Base-by-base conservation (phyloP, 2,113 vertebrate genomes). In the Ciconia maguari region DNA sequence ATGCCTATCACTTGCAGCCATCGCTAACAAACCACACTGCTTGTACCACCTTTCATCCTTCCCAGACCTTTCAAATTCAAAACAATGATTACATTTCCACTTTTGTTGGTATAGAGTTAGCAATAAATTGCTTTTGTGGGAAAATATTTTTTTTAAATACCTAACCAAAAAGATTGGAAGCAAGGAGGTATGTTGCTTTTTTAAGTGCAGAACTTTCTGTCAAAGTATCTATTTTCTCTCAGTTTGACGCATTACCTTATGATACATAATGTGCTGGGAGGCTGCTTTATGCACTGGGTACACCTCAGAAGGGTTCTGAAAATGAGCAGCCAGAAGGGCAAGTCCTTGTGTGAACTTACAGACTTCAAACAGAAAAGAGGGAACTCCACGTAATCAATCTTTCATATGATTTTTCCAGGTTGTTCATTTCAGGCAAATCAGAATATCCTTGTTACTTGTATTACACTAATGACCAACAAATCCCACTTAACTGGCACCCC, bases 171-270 rank as follows among this genome's bases (percentile, higher is more conserved):
- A 58, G 42, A 57, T 8, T 48, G n/a, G 49, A 86, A 85, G 46
- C 30, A 60, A 57, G 25, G 29, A 89, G 54, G 18, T 77, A 66
- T 7, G 15, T 55, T 75, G 38, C 46, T 90, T 93, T 86, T 90
- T 85, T 62, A 83, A 91, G 65, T 46, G 51, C 76, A 89, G 64
- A 84, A 44, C 61, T 87, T 94, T 69, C 42, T 92, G 65, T 78
- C 76, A 87, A 95, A 87, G 72, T 83, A 75, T 55, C 79, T 89
- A 87, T 94, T 95, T 94, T 94, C 72, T 92, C 87, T 62, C 91
- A 27, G 52, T 94, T 92, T 90, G 90, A 92, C 1, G 0, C 52
- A 48, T 65, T 84, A 75, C 32, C 30, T 77, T 74, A 48, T 41
- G 41, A 94, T 61, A 94, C 65, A 84, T 62, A 87, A 78, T 34